Conservation (phyloP, 1,140 invertebrate species). For the Drosophila melanogaster region Release_6_plus_ISO1_MT NT_033777.3:27580501-27581000, state of each 20-base stretch:
- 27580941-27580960: conserved; percentile 55
- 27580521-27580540: conserved; percentile 22
- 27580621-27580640: conserved; percentile 68
- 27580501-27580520: conserved; percentile 23
- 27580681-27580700: conserved; percentile 45
- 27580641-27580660: conserved; percentile 16
- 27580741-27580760: conserved; percentile 80
- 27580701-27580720: conserved; percentile 28
- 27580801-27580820: conserved; percentile 51
- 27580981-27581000: neutral
- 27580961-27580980: conserved; percentile 12
- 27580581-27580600: conserved; percentile 11
- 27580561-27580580: conserved; percentile 52
- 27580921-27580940: conserved; percentile 66
- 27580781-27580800: conserved; percentile 55
- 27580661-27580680: conserved; percentile 33
- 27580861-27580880: conserved; percentile 30
- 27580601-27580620: conserved; percentile 42
- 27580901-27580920: conserved; percentile 82
- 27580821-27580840: conserved; percentile 31
- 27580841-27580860: conserved; percentile 33
- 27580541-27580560: conserved; percentile 48
- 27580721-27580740: conserved; percentile 72
- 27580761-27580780: conserved; percentile 80
- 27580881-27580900: conserved; percentile 84